Percentiles rank a stretch among this genome's conserved stretches.
Conservation (phyloP, 2,113 vertebrate species). For the Macrotus californicus region DNA sequence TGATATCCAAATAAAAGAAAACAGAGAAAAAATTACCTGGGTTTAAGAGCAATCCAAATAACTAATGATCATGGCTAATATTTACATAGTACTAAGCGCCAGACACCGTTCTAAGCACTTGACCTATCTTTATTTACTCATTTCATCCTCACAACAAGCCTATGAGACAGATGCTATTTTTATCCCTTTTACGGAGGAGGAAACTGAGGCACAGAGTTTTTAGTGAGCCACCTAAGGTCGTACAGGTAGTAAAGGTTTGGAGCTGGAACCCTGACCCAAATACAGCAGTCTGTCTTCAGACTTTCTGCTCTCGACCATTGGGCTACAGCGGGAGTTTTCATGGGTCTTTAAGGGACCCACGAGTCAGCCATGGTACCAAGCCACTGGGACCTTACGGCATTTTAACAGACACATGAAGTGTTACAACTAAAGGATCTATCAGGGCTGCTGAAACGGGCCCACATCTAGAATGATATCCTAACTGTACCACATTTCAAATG, state of each 20-base stretch:
- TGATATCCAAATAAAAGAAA: not conserved
- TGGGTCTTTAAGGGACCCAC: not conserved
- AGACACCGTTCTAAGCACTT: not conserved
- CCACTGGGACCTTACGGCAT: not conserved
- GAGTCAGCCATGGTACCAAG: not conserved
- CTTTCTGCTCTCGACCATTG: not conserved
- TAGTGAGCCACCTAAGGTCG: not conserved
- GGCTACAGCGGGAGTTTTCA: not conserved
- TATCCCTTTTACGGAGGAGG: not conserved
- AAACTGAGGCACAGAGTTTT: not conserved
- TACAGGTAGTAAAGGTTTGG: not conserved
- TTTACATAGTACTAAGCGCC: not conserved
- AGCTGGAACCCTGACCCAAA: not conserved
- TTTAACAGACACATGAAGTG: not conserved
- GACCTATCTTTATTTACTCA: not conserved
- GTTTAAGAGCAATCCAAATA: not conserved
- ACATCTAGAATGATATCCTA: not conserved
- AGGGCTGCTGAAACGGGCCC: not conserved
- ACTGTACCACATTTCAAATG: conserved; percentile 2
- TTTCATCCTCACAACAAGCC: not conserved
- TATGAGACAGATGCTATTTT: not conserved
- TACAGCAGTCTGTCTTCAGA: not conserved
- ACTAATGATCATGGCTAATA: not conserved
- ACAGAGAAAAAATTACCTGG: not conserved
- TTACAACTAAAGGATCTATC: not conserved